phyloP scores from a whole-genome alignment of 1,140 invertebrate genomes.

The Harpegnathos saltator region DNA sequence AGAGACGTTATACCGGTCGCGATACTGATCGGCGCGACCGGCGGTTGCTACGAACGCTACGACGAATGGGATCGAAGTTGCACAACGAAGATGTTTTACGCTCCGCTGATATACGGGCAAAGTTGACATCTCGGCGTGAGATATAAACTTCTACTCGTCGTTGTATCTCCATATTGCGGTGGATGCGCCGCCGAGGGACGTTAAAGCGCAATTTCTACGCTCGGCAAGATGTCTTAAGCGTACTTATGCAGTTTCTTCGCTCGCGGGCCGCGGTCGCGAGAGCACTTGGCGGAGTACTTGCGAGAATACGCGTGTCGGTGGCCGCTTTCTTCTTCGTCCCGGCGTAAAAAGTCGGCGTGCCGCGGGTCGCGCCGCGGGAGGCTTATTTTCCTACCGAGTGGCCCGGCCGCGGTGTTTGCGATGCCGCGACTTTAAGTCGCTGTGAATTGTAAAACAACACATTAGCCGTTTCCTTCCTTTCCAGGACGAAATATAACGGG shows the following conservation, averaged over 20 bases:
- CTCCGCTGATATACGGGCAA: too few relatives aligned
- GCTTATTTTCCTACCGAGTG: constrained; percentile 42
- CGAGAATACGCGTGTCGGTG: neutral
- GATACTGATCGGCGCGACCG: too few relatives aligned
- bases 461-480: neutral
- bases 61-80: too few relatives aligned
- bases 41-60: too few relatives aligned
- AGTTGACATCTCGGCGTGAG: neutral
- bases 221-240: neutral
- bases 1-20: too few relatives aligned
- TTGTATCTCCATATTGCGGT: neutral
- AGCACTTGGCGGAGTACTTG: constrained; percentile 17
- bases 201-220: neutral
- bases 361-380: neutral
- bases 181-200: neutral
- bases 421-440: constrained; percentile 25
- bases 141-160: neutral
- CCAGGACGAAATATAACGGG: constrained; percentile 31
- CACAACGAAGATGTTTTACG: too few relatives aligned
- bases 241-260: constrained; percentile 16
- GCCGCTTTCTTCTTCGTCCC: neutral
- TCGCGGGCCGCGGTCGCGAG: neutral
- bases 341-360: constrained; percentile 16
- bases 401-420: neutral
- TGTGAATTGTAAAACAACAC: constrained; percentile 32